Conservation (phyloP, 1,140 invertebrate species). For the Centruroides vittatus region DNA sequence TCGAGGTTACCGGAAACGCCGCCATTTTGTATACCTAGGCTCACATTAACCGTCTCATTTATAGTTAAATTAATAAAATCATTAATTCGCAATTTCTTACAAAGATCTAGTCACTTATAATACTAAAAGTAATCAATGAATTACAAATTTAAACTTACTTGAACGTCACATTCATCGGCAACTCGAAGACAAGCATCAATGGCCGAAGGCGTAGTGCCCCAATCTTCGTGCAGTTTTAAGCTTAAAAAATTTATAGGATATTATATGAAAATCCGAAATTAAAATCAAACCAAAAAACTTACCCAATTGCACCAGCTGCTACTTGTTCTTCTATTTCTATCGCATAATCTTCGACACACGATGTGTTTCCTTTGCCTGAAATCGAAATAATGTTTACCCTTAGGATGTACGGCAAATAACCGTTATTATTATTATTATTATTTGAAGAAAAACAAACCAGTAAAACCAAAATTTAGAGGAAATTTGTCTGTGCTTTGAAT, state of each 20-base stretch:
- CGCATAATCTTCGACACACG: conserved; percentile 18
- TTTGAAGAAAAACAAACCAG: conserved; percentile 20
- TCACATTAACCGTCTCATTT: too few species aligned
- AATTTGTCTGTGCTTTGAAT: conserved; percentile 30
- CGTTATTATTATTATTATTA: too few species aligned
- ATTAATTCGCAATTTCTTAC: too few species aligned
- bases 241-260: conserved; percentile 10
- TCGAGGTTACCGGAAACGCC: too few species aligned
- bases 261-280: background rate
- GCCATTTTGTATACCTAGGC: too few species aligned
- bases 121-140: too few species aligned
- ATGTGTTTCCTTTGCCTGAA: conserved; percentile 26
- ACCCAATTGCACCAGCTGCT: conserved; percentile 30
- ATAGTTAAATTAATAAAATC: too few species aligned
- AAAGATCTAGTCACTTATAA: too few species aligned
- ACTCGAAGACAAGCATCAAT: conserved; percentile 28
- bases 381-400: background rate
- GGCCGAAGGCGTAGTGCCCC: conserved; percentile 29
- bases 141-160: conserved; percentile 17
- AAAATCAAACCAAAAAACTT: conserved; percentile 1
- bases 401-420: too few species aligned
- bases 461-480: conserved; percentile 32
- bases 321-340: conserved; percentile 28
- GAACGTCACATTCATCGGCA: conserved; percentile 28
- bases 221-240: conserved; percentile 31